A percentile compares a stretch with the other conserved stretches of the same genome.
Conservation (phyloP, 2,113 vertebrate species). For the Isurus oxyrinchus region DNA sequence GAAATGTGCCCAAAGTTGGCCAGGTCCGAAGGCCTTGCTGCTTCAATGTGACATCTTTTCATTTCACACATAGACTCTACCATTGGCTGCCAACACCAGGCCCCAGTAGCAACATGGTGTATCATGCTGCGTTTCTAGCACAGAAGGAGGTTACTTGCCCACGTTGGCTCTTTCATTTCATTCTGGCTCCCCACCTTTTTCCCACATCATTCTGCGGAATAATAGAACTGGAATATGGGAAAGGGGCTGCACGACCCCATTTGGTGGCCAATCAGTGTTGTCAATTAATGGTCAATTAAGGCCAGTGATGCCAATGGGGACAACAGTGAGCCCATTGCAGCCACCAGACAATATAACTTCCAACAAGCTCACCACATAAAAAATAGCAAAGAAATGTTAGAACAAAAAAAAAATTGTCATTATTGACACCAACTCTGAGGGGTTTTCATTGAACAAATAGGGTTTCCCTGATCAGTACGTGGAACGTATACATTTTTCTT, state of each 20-base stretch:
- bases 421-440: neutral
- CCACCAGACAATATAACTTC: neutral
- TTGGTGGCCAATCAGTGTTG: neutral
- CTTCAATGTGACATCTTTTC: neutral
- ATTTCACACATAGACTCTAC: neutral
- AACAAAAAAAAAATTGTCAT: neutral
- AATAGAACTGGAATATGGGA: neutral
- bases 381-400: neutral
- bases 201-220: neutral
- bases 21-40: neutral
- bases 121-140: neutral
- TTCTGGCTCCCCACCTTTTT: neutral
- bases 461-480: neutral
- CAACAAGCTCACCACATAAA: neutral
- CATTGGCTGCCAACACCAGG: neutral
- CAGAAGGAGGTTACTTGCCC: neutral
- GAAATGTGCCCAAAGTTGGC: neutral
- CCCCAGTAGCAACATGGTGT: neutral
- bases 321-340: neutral
- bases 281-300: neutral
- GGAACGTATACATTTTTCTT: neutral
- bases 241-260: neutral
- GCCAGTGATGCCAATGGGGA: neutral
- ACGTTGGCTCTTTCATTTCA: neutral
- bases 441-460: neutral